Percentiles rank a stretch among this genome's conserved stretches.
phyloP scores from a whole-genome alignment of 2,797 vertebrate species.

The Alfaro cultratus region DNA sequence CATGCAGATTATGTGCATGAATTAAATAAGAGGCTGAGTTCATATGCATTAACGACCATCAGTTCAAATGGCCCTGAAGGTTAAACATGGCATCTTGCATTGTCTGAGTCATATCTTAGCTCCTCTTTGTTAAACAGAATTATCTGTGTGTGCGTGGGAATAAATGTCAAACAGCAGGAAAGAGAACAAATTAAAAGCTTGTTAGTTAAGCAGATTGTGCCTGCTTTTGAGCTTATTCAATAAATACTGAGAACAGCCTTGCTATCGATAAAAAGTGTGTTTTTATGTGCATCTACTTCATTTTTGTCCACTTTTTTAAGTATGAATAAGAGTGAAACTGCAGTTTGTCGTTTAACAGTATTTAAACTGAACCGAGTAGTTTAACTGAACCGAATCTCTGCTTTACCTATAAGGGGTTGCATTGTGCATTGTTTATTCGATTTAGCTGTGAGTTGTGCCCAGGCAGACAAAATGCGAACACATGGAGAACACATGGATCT shows the following conservation, averaged over 20 bases:
- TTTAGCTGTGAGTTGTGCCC: slow-evolving; percentile 31
- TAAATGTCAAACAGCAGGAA: slow-evolving; percentile 9
- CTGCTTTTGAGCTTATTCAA: background rate
- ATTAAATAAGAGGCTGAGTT: slow-evolving; percentile 21
- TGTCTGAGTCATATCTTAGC: slow-evolving; percentile 4
- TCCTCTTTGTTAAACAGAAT: slow-evolving; percentile 7
- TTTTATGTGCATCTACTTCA: slow-evolving; percentile 12
- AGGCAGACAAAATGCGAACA: slow-evolving; percentile 19
- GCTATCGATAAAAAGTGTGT: slow-evolving; percentile 6
- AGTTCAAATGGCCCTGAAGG: background rate
- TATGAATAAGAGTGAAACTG: background rate
- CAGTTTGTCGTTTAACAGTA: background rate
- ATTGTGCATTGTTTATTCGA: slow-evolving; percentile 40
- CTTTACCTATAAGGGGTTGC: slow-evolving; percentile 31
- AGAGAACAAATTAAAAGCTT: background rate
- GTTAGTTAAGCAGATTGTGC: background rate
- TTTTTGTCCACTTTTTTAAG: slow-evolving; percentile 10
- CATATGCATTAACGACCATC: background rate
- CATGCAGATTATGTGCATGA: slow-evolving; percentile 26
- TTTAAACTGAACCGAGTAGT: background rate
- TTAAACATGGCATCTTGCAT: slow-evolving; percentile 22
- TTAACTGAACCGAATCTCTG: background rate
- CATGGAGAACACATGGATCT: slow-evolving; percentile 39
- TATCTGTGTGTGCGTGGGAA: background rate
- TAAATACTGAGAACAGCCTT: background rate